Evolutionary conservation across 2,797 vertebrate genomes (phyloP).

Genomic region (Enteromius unitaeniatus): DNA sequence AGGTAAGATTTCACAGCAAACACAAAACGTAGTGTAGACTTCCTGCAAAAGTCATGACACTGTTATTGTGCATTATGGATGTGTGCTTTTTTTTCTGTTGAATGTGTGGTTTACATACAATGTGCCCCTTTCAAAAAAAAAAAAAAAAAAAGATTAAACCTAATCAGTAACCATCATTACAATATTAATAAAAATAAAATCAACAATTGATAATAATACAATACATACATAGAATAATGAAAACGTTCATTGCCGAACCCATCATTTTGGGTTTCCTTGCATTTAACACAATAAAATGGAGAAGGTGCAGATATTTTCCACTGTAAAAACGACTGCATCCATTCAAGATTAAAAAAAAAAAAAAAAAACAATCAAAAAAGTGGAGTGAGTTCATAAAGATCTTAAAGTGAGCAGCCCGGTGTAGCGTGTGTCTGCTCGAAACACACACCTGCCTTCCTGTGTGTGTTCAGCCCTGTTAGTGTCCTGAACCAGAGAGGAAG

Average conservation of each 20-base stretch:
- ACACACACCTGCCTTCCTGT: slow-evolving; percentile 53
- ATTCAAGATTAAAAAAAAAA: slow-evolving; percentile 1
- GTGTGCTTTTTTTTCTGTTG: slow-evolving; percentile 64
- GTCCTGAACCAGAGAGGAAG: slow-evolving; percentile 80
- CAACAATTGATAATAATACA: slow-evolving; percentile 83
- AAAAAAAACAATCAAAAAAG: slow-evolving; percentile 46
- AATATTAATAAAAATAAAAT: slow-evolving; percentile 81
- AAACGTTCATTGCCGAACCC: slow-evolving; percentile 73
- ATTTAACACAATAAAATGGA: slow-evolving; percentile 73
- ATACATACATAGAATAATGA: slow-evolving; percentile 78
- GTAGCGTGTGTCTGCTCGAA: not conserved
- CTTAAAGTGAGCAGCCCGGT: slow-evolving; percentile 62
- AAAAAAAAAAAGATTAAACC: slow-evolving; percentile 64
- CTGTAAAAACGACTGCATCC: slow-evolving; percentile 63
- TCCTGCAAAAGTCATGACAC: slow-evolving; percentile 43
- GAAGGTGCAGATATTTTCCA: slow-evolving; percentile 46
- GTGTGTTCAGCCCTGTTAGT: slow-evolving; percentile 67
- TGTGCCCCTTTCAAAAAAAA: slow-evolving; percentile 69
- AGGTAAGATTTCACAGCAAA: slow-evolving; percentile 40
- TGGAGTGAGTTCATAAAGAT: slow-evolving; percentile 62
- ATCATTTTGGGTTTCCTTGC: slow-evolving; percentile 63
- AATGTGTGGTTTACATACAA: slow-evolving; percentile 66
- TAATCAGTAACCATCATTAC: slow-evolving; percentile 65
- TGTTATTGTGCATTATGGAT: slow-evolving; percentile 52
- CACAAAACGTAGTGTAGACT: slow-evolving; percentile 19